Evolutionary conservation across 2,113 vertebrate species (phyloP).

Genomic region (Orycteropus afer): DNA sequence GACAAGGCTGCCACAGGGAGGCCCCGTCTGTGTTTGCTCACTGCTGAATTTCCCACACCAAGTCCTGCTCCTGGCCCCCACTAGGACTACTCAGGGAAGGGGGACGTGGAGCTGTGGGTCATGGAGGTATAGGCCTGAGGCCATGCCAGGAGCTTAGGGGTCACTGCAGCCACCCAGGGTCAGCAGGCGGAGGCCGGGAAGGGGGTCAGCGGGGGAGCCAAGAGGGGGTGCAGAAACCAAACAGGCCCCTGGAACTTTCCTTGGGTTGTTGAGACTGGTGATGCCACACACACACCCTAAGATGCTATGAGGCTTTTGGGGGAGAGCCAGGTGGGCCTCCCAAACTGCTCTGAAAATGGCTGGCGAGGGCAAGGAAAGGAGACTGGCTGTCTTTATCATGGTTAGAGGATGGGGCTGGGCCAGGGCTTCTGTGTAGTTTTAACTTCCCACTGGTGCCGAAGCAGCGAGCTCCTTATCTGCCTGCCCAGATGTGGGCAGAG

Average conservation of each 20-base stretch:
- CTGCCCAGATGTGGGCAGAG: background rate
- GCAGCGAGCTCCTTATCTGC: background rate
- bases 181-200: background rate
- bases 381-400: background rate
- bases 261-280: background rate
- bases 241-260: background rate
- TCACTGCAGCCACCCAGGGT: no score
- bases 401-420: background rate
- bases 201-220: background rate
- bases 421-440: background rate
- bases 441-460: background rate
- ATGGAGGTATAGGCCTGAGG: no score
- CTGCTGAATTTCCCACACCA: background rate
- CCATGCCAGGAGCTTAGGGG: no score
- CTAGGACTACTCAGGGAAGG: background rate
- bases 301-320: background rate
- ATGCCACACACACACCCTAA: background rate
- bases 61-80: background rate
- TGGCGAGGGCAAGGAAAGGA: background rate
- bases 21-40: background rate
- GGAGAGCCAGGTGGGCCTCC: background rate
- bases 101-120: no score
- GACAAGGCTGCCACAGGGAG: slow-evolving; percentile 27
- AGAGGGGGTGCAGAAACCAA: background rate
- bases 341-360: background rate